phyloP scores from a whole-genome alignment of 1,140 invertebrate species.

The Arctopsyche grandis region DNA sequence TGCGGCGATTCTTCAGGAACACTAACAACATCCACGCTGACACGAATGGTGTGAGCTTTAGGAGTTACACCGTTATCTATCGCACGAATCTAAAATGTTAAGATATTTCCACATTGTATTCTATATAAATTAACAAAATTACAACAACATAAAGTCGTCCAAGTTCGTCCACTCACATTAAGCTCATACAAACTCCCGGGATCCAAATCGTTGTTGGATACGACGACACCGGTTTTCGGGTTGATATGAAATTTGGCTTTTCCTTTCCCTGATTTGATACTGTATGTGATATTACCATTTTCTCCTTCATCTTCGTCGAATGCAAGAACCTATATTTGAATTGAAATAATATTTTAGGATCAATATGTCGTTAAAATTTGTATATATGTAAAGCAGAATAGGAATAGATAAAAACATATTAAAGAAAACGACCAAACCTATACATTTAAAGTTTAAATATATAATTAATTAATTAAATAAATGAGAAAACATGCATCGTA shows the following conservation, averaged over 20 bases:
- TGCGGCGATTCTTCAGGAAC: slow-evolving; percentile 69
- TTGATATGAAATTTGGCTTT: slow-evolving; percentile 83
- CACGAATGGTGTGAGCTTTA: slow-evolving; percentile 75
- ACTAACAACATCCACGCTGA: slow-evolving; percentile 74
- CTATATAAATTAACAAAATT: background rate
- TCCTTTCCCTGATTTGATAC: slow-evolving; percentile 78
- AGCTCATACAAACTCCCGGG: slow-evolving; percentile 82
- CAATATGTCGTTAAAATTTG: background rate
- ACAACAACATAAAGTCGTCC: background rate
- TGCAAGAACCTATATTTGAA: slow-evolving; percentile 77
- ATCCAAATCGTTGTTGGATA: slow-evolving; percentile 65
- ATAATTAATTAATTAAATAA: background rate
- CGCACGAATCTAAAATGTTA: slow-evolving; percentile 75
- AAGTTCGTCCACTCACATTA: slow-evolving; percentile 70
- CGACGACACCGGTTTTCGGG: slow-evolving; percentile 79
- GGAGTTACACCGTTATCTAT: slow-evolving; percentile 79
- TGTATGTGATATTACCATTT: slow-evolving; percentile 84
- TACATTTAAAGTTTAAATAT: background rate
- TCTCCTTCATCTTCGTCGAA: slow-evolving; percentile 83
- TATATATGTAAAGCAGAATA: background rate
- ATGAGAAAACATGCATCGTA: background rate
- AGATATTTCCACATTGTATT: background rate
- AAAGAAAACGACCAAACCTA: background rate
- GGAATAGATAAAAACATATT: background rate
- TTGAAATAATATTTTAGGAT: slow-evolving; percentile 20